Conservation (phyloP, 2,113 vertebrate species). For the Pardalotus punctatus region DNA sequence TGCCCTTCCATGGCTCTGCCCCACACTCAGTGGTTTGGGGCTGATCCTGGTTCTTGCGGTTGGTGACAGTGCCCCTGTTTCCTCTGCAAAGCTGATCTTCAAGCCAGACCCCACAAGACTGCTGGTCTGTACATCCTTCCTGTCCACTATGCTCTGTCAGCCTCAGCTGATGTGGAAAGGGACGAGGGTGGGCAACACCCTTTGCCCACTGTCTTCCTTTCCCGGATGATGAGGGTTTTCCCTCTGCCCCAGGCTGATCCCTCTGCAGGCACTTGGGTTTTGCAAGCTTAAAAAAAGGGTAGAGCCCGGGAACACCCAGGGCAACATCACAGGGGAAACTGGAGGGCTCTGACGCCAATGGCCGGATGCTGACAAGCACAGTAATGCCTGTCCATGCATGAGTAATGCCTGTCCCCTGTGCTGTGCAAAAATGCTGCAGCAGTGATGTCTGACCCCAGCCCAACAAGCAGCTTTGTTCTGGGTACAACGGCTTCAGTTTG, state of each 20-base stretch:
- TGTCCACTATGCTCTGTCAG: not conserved
- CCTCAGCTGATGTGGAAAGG: slow-evolving; percentile 1
- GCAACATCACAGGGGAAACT: fast-evolving
- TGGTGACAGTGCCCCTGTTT: not conserved
- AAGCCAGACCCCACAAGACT: not conserved
- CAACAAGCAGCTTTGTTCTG: not conserved
- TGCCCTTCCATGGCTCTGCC: not conserved
- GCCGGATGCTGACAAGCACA: not conserved
- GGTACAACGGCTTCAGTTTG: not conserved
- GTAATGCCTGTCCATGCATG: not conserved
- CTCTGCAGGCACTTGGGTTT: not conserved
- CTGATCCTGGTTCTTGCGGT: not conserved
- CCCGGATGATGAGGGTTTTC: not conserved
- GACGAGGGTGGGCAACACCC: not conserved
- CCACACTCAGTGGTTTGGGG: not conserved
- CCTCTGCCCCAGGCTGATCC: not conserved
- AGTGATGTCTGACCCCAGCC: not conserved
- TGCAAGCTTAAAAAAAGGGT: not conserved
- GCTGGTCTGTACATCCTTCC: not conserved
- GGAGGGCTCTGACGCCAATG: not conserved
- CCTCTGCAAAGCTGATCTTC: not conserved
- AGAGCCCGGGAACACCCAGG: fast-evolving
- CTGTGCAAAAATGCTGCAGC: not conserved
- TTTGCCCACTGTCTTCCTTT: not conserved
- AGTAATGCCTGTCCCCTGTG: not conserved